Percentiles rank a stretch among this genome's conserved stretches.
These are phyloP conservation scores for Hexactinellida sp. DNA, from an alignment of 37 sponge, comb jelly and placozoan genomes.

Conservation along the genomic window DNA sequence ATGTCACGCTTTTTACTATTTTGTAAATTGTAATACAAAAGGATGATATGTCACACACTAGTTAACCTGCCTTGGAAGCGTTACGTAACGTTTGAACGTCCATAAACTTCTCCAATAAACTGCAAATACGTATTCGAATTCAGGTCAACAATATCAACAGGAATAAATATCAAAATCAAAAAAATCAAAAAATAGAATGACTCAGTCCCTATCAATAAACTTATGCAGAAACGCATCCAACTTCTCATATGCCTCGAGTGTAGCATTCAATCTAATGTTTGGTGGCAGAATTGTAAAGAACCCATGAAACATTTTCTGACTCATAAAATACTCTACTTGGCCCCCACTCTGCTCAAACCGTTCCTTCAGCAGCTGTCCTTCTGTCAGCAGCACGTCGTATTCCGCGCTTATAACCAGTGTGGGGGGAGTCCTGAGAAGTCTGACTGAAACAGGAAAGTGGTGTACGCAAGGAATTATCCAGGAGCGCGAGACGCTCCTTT, in stretches of 20 bases:
- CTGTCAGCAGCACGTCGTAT: background rate
- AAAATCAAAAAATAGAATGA: too few relatives aligned
- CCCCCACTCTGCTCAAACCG: background rate
- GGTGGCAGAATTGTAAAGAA: background rate
- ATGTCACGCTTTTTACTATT: too few relatives aligned
- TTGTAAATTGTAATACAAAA: too few relatives aligned
- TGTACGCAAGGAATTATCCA: too few relatives aligned
- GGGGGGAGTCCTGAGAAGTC: background rate
- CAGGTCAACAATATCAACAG: too few relatives aligned
- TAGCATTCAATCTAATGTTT: background rate
- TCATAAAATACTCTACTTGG: background rate
- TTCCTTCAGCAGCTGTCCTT: background rate
- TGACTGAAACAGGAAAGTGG: background rate
- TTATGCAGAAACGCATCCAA: background rate
- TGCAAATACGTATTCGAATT: too few relatives aligned
- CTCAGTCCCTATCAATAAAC: background rate
- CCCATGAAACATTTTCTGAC: constrained; percentile 11
- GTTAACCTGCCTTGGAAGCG: too few relatives aligned
- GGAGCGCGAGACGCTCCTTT: too few relatives aligned
- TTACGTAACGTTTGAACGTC: too few relatives aligned
- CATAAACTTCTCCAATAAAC: too few relatives aligned
- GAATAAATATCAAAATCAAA: too few relatives aligned
- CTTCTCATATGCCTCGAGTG: background rate
- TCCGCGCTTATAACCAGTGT: background rate
- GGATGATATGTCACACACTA: too few relatives aligned